phyloP scores from a whole-genome alignment of 2,797 vertebrate species.

The Takifugu rubripes region DNA sequence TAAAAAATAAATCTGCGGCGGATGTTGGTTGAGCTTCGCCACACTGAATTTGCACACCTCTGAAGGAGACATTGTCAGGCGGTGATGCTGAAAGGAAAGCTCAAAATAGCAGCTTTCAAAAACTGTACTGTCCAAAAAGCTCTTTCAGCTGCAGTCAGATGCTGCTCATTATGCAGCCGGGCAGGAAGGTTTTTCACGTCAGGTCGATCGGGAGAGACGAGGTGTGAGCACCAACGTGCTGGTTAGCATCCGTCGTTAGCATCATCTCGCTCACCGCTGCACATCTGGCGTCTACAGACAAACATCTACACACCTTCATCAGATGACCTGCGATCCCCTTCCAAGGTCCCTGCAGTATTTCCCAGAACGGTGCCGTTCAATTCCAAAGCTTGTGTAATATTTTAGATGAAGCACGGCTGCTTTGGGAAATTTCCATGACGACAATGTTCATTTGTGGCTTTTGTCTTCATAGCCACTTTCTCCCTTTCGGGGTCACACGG shows the following conservation, averaged over 20 bases:
- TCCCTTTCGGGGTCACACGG: too few relatives aligned
- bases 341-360: too few relatives aligned
- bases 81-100: not conserved
- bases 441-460: too few relatives aligned
- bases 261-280: conserved; percentile 11
- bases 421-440: too few relatives aligned
- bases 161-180: conserved; percentile 30
- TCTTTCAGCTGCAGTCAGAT: conserved; percentile 18
- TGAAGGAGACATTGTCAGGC: conserved; percentile 7
- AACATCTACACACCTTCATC: too few relatives aligned
- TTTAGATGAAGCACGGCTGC: too few relatives aligned
- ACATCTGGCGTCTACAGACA: not conserved
- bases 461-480: too few relatives aligned
- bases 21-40: too few relatives aligned
- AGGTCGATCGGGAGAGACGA: conserved; percentile 12
- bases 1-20: too few relatives aligned
- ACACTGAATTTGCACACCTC: not conserved
- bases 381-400: too few relatives aligned
- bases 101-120: conserved; percentile 8
- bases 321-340: too few relatives aligned
- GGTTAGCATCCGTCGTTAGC: conserved; percentile 26
- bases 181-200: conserved; percentile 17
- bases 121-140: conserved; percentile 2
- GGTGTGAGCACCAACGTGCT: conserved; percentile 1
- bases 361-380: too few relatives aligned